Evolutionary conservation across 2,113 vertebrate genomes (phyloP), one percentile per base, ranked within the genome.

Genomic region (Puffinus mauretanicus): DNA sequence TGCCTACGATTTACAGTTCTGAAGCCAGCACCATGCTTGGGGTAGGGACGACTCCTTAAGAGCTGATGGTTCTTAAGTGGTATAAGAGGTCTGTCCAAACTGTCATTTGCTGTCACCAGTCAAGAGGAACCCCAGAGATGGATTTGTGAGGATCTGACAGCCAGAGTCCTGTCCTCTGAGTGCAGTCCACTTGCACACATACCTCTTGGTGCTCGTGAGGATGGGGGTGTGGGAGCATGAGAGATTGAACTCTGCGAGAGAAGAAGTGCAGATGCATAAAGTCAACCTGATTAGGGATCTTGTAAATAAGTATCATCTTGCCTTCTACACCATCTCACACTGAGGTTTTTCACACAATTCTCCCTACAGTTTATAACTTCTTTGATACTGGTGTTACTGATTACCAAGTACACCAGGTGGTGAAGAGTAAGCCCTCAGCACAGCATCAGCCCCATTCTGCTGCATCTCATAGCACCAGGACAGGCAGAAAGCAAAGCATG

Each of bases 151-250:
- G 20, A 62, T 4, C 16, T 71, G 40, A 9, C 13, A 79, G 36
- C 3, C 72, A 46, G 51, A 61, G 25, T 62, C 34, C 73, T 76
- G 22, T 21, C 46, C 0, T 3, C 29, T 52, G 82, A 80, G 73
- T 29, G 30, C 26, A 29, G 38, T 27, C 6, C 26, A 9, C 34
- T 47, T 78, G 46, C 1, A 3, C 26, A 32, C 5, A 29, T 60
- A 61, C 1, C 2, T 40, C n/a, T 70, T 18, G 24, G 44, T 65
- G 34, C 32, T 70, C 0, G 0, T 40, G 27, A 61, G 42, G 9
- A 18, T 0, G 0, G 52, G 20, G 6, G 2, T 54, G 17, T 38
- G n/a, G 60, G 15, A 78, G 21, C 3, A 9, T 16, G 11, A 47
- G 8, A 8, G 32, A 64, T 77, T 8, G 18, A 62, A n/a, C 10